phyloP scores from a whole-genome alignment of 2,113 vertebrate genomes.

The Spea multiplicata region DNA sequence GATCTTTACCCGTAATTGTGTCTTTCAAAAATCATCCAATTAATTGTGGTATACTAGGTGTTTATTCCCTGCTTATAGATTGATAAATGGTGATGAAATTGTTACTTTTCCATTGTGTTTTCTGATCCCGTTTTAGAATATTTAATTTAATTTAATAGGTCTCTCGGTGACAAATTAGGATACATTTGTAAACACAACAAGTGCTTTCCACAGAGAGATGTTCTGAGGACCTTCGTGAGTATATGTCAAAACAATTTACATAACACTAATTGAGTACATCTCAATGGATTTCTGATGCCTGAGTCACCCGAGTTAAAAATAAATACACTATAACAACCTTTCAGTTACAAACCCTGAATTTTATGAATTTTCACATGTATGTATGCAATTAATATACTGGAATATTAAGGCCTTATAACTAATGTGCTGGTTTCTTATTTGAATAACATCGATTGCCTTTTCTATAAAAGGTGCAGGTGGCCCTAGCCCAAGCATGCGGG shows the following conservation, averaged over 20 bases:
- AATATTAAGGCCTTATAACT: no score
- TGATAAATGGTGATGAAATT: neutral
- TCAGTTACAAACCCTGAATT: neutral
- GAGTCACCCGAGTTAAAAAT: neutral
- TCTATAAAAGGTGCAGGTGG: no score
- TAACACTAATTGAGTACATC: constrained; percentile 36
- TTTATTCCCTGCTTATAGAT: neutral
- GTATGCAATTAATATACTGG: no score
- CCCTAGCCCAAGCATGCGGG: no score
- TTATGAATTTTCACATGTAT: no score
- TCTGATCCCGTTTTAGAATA: neutral
- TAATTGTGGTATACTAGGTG: neutral
- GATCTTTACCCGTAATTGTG: no score
- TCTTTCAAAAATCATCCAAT: no score
- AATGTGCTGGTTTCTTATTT: neutral
- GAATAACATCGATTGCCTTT: neutral
- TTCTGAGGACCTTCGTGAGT: neutral
- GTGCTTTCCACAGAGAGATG: neutral
- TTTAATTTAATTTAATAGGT: constrained; percentile 46
- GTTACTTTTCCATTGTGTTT: constrained; percentile 2
- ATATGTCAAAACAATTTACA: constrained; percentile 18
- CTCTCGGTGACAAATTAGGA: constrained; percentile 39
- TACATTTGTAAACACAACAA: neutral
- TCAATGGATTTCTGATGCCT: constrained; percentile 20
- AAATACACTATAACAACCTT: neutral